Percentiles rank a stretch among this genome's conserved stretches.
Conservation (phyloP, 2,888 invertebrate genomes). For the Lycocerus yunnanus region DNA sequence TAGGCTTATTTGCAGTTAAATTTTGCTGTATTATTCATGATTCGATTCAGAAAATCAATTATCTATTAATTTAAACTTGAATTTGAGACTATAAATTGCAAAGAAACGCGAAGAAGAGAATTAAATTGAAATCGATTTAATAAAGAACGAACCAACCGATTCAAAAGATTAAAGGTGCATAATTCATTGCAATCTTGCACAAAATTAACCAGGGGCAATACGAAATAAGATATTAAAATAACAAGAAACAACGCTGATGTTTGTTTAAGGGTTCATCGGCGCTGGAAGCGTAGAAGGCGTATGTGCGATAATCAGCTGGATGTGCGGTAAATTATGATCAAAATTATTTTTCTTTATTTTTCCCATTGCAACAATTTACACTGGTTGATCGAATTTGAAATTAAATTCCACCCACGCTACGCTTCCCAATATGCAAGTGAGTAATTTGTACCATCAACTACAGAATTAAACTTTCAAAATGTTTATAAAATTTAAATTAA, state of each 20-base stretch:
- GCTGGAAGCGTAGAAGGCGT: constrained; percentile 55
- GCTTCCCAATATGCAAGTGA: background rate
- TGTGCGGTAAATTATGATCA: constrained; percentile 51
- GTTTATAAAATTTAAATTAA: background rate
- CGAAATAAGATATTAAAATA: constrained; percentile 55
- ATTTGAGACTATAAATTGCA: background rate
- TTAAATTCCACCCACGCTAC: constrained; percentile 21
- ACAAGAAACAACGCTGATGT: constrained; percentile 56
- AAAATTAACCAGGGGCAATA: constrained; percentile 49
- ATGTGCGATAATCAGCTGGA: constrained; percentile 54
- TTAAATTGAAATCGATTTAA: constrained; percentile 40
- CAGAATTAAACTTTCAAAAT: background rate
- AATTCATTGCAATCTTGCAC: constrained; percentile 45
- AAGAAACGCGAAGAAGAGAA: background rate
- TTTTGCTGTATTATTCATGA: no score
- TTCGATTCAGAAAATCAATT: background rate
- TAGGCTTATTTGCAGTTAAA: no score
- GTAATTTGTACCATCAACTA: background rate
- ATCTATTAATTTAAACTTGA: background rate
- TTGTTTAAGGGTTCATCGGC: constrained; percentile 55
- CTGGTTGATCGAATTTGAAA: constrained; percentile 20
- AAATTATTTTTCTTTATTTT: constrained; percentile 25
- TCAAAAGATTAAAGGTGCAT: constrained; percentile 51
- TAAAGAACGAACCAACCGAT: constrained; percentile 51
- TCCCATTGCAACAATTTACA: constrained; percentile 3